These are phyloP conservation scores for Scaptomyza pallida DNA, from an alignment of 1,140 invertebrate genomes.

Conservation along the genomic window DNA sequence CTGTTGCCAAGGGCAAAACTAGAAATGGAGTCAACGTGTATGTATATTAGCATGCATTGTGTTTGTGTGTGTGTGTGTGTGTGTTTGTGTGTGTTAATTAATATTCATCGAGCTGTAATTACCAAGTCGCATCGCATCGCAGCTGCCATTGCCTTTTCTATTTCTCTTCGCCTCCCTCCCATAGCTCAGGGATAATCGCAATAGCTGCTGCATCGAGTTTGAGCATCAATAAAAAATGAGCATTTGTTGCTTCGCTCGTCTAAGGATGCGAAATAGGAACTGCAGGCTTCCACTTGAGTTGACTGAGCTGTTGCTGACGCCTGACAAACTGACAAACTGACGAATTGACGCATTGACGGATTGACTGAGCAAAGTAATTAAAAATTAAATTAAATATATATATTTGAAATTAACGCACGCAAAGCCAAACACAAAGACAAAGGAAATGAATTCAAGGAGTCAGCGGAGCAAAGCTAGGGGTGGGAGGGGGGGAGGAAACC, in stretches of 20 bases:
- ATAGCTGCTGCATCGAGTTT: conserved; percentile 10
- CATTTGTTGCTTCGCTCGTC: conserved; percentile 5
- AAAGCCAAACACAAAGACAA: conserved; percentile 31
- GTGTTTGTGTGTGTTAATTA: conserved; percentile 58
- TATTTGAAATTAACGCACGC: conserved; percentile 70
- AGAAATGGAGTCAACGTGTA: not conserved
- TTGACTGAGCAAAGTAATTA: conserved; percentile 52
- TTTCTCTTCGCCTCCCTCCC: not conserved
- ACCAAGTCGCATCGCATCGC: conserved; percentile 30
- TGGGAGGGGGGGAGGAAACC: no score
- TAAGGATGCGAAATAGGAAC: not conserved
- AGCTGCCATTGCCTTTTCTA: conserved; percentile 19
- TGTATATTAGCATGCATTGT: conserved; percentile 17
- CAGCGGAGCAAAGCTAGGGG: not conserved
- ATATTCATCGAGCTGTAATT: conserved; percentile 82
- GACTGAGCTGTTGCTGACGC: no score
- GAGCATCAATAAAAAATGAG: conserved; percentile 38
- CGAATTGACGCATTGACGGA: not conserved
- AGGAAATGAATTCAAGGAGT: conserved; percentile 14
- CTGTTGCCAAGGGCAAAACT: conserved; percentile 20
- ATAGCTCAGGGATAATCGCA: conserved; percentile 22
- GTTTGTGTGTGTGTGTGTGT: conserved; percentile 37
- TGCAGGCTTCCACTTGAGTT: not conserved
- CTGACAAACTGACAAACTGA: not conserved
- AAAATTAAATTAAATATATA: conserved; percentile 68